Percentiles rank a stretch among this genome's conserved stretches.
Evolutionary conservation across 2,797 vertebrate genomes (phyloP).

Genomic region (Bradypodion ventrale): DNA sequence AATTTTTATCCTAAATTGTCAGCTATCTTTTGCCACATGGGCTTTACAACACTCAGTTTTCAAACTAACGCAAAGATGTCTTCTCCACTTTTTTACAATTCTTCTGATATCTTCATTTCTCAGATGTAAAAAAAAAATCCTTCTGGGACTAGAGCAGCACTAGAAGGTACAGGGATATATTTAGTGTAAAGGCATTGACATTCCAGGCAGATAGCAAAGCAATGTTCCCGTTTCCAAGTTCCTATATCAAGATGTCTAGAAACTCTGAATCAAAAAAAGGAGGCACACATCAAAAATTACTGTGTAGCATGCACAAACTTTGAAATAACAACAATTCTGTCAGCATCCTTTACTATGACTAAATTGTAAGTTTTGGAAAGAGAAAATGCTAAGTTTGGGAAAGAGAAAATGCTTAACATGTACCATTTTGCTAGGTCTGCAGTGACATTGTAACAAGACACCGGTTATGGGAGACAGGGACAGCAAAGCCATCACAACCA

Average conservation of each 20-base stretch:
- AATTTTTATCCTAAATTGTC: too few species aligned
- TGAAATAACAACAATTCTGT: constrained; percentile 55
- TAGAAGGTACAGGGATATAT: not conserved
- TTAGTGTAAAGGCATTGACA: not conserved
- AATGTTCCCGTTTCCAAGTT: not conserved
- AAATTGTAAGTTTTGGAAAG: constrained; percentile 36
- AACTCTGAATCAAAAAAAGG: not conserved
- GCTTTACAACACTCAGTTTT: not conserved
- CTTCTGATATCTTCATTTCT: not conserved
- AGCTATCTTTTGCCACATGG: not conserved
- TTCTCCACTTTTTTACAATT: not conserved
- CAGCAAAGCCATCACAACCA: constrained; percentile 47
- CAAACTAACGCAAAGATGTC: not conserved
- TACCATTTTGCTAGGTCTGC: constrained; percentile 45
- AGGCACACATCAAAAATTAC: not conserved
- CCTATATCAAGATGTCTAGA: not conserved
- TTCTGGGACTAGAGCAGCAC: not conserved
- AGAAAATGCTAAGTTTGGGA: constrained; percentile 28
- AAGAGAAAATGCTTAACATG: constrained; percentile 35
- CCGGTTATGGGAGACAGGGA: constrained; percentile 34
- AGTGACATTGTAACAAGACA: constrained; percentile 37
- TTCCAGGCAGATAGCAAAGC: not conserved
- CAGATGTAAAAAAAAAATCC: not conserved
- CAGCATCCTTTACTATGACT: constrained; percentile 40
- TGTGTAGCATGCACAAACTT: constrained; percentile 35